Evolutionary conservation across 2,113 vertebrate species (phyloP), one percentile per base, ranked within the genome.

Genomic region (Setophaga coronata): DNA sequence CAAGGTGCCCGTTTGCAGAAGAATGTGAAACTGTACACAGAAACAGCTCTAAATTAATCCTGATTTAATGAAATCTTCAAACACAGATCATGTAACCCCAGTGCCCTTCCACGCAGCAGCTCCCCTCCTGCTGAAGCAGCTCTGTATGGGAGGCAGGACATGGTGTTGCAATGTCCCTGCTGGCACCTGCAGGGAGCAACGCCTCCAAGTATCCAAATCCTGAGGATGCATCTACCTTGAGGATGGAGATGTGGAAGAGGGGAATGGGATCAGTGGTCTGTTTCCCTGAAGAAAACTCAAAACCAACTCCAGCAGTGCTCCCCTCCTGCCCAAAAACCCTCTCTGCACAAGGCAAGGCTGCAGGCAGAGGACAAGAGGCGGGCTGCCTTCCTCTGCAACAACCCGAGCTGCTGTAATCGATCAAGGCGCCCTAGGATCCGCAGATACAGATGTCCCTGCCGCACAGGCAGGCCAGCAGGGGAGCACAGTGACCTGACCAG

Each of bases 281-380:
- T 9, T 54, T 17, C 24, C n/a, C 51, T 45, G 48, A 67, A 47
- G 18, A 60, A 58, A 87, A 66, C 15, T n/a, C n/a, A 72, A 54
- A 50, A 24, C 43, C 25, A 62, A 14, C 17, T 57, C 42, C 23
- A 57, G 17, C 38, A 53, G 25, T 3, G 3, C 24, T 51, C 36
- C 16, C 17, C 21, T 83, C 51, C 34, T 19, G 48, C 29, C 53
- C 53, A 6, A 24, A 72, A 76, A 45, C 14, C 67, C 73, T 21
- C 0, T 0, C 57, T 48, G 40, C 57, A 47, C 11, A 5, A n/a
- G 15, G 0, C 2, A 0, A 70, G 29, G 33, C 72, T 6, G 5
- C 65, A 69, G 50, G 40, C 61, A 51, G 58, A 82, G 56, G 33
- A 73, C 12, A 77, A 72, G 50, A 42, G 60, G 38, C 60, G 6